A percentile compares a stretch with the other conserved stretches of the same genome.
These are phyloP conservation scores for Catocala fraxini DNA, from an alignment of 2,888 invertebrate genomes.

Conservation along the genomic window DNA sequence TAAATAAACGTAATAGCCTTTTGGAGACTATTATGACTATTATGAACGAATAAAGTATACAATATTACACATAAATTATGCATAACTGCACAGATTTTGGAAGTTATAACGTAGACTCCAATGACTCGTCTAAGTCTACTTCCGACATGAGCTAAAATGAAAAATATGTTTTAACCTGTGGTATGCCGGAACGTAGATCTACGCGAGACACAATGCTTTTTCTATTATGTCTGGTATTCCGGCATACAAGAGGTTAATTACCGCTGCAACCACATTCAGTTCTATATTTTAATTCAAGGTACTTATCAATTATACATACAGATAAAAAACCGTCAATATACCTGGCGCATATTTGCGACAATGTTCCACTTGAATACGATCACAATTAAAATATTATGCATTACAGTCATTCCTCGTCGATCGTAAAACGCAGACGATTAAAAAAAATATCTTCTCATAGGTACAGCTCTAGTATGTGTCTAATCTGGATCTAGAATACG, in stretches of 20 bases:
- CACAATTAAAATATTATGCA: conserved; percentile 59
- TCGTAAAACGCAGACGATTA: conserved; percentile 47
- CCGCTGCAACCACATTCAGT: conserved; percentile 21
- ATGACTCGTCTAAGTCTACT: conserved; percentile 8
- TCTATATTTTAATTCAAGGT: conserved; percentile 40
- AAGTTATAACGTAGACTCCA: no score
- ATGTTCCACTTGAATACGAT: conserved; percentile 37
- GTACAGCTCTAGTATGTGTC: conserved; percentile 33
- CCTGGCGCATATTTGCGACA: conserved; percentile 36
- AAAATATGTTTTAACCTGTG: conserved; percentile 33
- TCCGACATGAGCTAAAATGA: conserved; percentile 19
- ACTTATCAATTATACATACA: conserved; percentile 33
- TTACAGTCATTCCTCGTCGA: conserved; percentile 48
- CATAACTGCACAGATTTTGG: no score
- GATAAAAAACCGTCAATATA: conserved; percentile 36
- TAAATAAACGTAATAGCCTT: no score
- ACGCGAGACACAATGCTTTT: no score
- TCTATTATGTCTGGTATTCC: no score
- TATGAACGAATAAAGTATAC: no score
- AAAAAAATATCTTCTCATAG: conserved; percentile 54
- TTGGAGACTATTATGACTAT: no score
- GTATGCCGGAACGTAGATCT: no score
- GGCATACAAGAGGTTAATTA: no score
- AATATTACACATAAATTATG: no score
- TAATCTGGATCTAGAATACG: conserved; percentile 60